Base-by-base conservation (phyloP, 2,888 invertebrate genomes). In the Fragum whitleyi region DNA sequence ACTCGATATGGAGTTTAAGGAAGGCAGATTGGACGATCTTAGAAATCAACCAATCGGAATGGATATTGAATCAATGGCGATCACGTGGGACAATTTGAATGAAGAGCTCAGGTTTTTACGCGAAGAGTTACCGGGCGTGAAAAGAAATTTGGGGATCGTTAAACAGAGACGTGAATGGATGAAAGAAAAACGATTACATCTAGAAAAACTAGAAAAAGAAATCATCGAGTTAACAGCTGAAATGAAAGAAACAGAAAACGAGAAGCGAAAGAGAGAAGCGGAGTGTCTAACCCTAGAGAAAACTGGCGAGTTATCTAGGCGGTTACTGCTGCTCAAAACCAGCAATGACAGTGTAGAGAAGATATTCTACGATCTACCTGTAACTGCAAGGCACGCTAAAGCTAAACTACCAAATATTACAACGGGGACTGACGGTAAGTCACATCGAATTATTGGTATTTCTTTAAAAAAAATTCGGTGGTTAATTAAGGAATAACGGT, bases 311-410 rank as follows among this genome's bases (percentile, higher is more conserved):
- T 55, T 90, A 28, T 91, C 92, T 2, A 77, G 89, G 42, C 67
- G 87, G 61, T 87, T 93, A 19, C 76, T 87, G 53, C 79, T 90
- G 29, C 90, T 87, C 71, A 93, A 93, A 78, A 90, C 86, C 1
- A 90, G 90, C 71, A 90, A 87, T 23, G 92, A 92, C 62, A 86
- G 88, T 6, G 88, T 92, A 21, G 89, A 90, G 69, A 91, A 91
- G 80, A 90, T 92, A 7, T 92, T 88, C 81, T 89, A 92, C 83
- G 87, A 88, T 62, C 86, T 91, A 59, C 92, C 91, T 0, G 85
- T 92, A 36, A 89, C 81, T 51, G 78, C 82, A 51, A 79, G 86
- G 68, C 77, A 84, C 19, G 53, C 71, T 51, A 87, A 85, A 74
- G 79, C 71, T 19, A 87, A 79, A 59, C 73, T 80, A 61, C 83